A percentile compares a stretch with the other conserved stretches of the same genome.
Evolutionary conservation across 2,113 vertebrate genomes (phyloP).

Genomic region (Mesembrinibis cayennensis): DNA sequence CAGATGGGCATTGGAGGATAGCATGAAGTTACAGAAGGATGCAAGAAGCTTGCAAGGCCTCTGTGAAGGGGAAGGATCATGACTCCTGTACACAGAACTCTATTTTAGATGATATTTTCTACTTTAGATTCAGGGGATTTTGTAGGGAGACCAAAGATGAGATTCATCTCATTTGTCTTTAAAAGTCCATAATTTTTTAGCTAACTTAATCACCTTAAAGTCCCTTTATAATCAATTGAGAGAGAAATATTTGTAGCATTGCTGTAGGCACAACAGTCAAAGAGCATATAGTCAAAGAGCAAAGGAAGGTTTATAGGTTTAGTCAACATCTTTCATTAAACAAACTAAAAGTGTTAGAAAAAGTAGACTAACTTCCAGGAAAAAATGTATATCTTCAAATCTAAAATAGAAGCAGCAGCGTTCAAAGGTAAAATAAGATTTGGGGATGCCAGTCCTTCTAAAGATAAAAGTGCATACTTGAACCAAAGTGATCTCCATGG

Average conservation of each 20-base stretch:
- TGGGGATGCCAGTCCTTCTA: neutral
- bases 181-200: neutral
- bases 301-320: neutral
- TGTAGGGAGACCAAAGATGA: neutral
- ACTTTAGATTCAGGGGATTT: neutral
- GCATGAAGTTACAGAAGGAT: neutral
- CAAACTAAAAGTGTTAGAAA: neutral
- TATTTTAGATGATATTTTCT: neutral
- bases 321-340: neutral
- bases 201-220: neutral
- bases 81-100: neutral
- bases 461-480: neutral
- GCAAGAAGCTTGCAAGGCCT: neutral
- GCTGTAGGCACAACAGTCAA: neutral
- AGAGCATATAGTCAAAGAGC: neutral
- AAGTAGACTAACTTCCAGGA: neutral
- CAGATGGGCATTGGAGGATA: neutral
- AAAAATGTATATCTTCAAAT: neutral
- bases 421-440: neutral
- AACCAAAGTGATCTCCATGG: neutral
- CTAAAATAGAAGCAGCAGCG: neutral
- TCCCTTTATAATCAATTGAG: neutral
- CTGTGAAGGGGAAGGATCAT: neutral
- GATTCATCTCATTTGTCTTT: neutral
- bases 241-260: neutral